Conservation (phyloP, 2,113 vertebrate genomes). For the Pontoporia blainvillei region DNA sequence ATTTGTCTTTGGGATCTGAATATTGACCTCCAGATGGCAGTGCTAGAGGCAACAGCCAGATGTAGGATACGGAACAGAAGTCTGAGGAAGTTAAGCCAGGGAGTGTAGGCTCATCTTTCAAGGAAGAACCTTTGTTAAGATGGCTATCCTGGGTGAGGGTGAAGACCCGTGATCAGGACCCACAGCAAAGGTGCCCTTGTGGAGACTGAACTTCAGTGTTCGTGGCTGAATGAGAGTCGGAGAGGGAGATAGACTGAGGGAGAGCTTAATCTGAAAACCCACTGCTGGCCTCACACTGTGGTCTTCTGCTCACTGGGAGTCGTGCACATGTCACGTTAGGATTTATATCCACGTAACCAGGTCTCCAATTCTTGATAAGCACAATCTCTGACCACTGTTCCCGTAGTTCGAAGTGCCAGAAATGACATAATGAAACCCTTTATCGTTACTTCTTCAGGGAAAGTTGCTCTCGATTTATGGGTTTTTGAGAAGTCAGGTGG, state of each 20-base stretch:
- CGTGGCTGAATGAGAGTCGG: not conserved
- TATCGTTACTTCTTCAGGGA: not conserved
- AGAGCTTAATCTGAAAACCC: not conserved
- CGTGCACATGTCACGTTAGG: not conserved
- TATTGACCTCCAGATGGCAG: not conserved
- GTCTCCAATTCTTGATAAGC: not conserved
- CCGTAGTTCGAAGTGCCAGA: not conserved
- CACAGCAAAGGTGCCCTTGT: accelerated
- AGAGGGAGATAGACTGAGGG: not conserved
- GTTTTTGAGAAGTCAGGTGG: not conserved
- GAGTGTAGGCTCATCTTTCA: not conserved
- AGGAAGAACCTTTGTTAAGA: not conserved
- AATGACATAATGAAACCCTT: not conserved
- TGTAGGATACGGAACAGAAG: not conserved
- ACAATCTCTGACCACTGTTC: not conserved
- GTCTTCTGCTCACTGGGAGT: not conserved
- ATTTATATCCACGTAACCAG: not conserved
- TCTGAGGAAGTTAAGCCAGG: not conserved
- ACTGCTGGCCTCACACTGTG: not conserved
- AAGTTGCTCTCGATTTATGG: not conserved
- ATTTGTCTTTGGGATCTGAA: not conserved
- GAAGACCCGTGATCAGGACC: not conserved
- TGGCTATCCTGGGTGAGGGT: not conserved
- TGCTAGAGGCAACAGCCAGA: not conserved
- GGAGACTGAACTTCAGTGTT: not conserved